Evolutionary conservation across 2,888 invertebrate genomes (phyloP).

Genomic region (Muschampia plurimacula): DNA sequence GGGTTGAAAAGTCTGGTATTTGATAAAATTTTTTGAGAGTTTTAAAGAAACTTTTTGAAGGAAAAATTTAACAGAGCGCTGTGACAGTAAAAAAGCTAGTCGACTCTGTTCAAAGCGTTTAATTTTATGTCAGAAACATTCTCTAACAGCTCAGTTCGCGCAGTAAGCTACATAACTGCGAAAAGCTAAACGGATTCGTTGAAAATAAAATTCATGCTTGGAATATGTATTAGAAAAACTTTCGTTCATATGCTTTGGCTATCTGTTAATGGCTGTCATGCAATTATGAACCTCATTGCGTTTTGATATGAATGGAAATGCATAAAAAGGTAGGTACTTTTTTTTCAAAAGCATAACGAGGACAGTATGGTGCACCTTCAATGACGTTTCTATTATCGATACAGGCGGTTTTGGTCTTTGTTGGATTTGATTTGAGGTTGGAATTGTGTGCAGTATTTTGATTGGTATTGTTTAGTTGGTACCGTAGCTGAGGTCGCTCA

Average conservation of each 20-base stretch:
- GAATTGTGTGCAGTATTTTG: slow-evolving; percentile 25
- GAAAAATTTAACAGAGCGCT: slow-evolving; percentile 1
- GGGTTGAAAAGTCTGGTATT: too few species aligned
- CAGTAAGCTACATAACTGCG: slow-evolving; percentile 33
- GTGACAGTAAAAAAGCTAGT: slow-evolving; percentile 25
- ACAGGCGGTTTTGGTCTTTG: slow-evolving; percentile 31
- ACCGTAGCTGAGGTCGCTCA: slow-evolving; percentile 27
- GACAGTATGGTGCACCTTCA: slow-evolving; percentile 27
- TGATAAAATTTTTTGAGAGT: background rate
- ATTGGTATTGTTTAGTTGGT: slow-evolving; percentile 38
- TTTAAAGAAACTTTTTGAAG: slow-evolving; percentile 4
- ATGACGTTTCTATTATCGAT: slow-evolving; percentile 14
- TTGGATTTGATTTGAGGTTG: slow-evolving; percentile 8
- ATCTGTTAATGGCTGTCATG: slow-evolving; percentile 15
- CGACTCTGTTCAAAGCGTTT: slow-evolving; percentile 27
- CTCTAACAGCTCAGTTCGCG: slow-evolving; percentile 26
- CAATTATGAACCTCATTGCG: slow-evolving; percentile 25
- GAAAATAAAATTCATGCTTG: slow-evolving; percentile 39
- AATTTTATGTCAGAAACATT: slow-evolving; percentile 38
- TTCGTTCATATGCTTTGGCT: slow-evolving; percentile 16
- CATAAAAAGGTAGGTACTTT: slow-evolving; percentile 18
- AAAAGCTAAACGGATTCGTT: slow-evolving; percentile 39
- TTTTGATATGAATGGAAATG: slow-evolving; percentile 26
- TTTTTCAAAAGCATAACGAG: slow-evolving; percentile 10
- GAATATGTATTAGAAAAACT: slow-evolving; percentile 39